Evolutionary conservation across 2,888 invertebrate species (phyloP), one percentile per base, ranked within the genome.

Genomic region (Drosophila fulvimacula): DNA sequence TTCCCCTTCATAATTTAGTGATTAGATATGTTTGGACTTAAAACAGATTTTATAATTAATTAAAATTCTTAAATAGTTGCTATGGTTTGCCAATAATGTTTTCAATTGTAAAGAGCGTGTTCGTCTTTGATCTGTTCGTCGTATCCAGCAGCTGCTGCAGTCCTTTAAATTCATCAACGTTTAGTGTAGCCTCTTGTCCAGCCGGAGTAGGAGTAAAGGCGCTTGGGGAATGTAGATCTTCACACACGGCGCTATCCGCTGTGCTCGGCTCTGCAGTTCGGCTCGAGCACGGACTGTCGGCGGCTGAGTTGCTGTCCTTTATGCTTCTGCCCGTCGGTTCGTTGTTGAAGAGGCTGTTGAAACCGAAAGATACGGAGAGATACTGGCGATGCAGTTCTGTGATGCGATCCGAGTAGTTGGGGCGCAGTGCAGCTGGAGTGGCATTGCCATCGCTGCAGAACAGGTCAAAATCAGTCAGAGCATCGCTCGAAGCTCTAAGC

Each of bases 331-430:
- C 49, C 7, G 69, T 53, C 5, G 77, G 11, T 1, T 73, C 76
- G 34, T 76, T 89, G 27, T 85, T 88, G 57, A 92, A 92, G 11
- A 92, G 82, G 49, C 89, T 91, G 68, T 92, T 92, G 53, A 92
- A 91, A 13, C 92, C 92, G 39, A 91, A 88, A 24, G 92, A 90
- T 3, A 91, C 90, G 15, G 92, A 90, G 21, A 92, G 80, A 76
- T 92, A 92, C 75, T 92, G 92, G 4, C 92, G 89, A 74, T 92
- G 92, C 36, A 92, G 81, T 61, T 92, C 92, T 2, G 92, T 92
- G 30, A 92, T 92, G 57, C 89, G 91, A 82, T 92, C 92, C 24
- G 91, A 90, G 58, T 91, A 91, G 76, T 92, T 92, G 34, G 91
- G 88, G 13, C 90, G 70, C 24, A 56, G 24, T n/a, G 78, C 63